phyloP scores from a whole-genome alignment of 2,113 vertebrate genomes.

The Telmatochromis sp. region DNA sequence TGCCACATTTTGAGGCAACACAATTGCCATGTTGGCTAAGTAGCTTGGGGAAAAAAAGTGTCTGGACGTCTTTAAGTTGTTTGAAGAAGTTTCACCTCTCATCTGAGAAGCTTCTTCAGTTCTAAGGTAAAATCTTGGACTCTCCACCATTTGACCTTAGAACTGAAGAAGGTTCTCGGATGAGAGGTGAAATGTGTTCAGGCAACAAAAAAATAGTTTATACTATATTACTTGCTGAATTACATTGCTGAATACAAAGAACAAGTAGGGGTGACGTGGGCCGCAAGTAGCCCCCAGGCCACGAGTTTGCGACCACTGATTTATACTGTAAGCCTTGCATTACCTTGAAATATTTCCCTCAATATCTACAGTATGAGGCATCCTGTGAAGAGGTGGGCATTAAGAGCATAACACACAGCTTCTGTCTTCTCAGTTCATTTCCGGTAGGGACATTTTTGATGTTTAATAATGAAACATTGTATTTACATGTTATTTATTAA shows the following conservation, averaged over 20 bases:
- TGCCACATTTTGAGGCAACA: not conserved
- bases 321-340: not conserved
- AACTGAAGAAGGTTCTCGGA: not conserved
- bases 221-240: not conserved
- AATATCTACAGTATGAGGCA: not conserved
- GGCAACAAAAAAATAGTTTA: not conserved
- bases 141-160: not conserved
- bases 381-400: not conserved
- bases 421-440: not conserved
- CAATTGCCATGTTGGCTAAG: not conserved
- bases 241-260: not conserved
- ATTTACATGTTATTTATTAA: not conserved
- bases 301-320: not conserved
- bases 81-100: not conserved
- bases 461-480: not conserved
- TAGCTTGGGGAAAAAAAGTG: rapidly evolving
- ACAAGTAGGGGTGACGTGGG: not conserved
- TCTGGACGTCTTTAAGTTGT: not conserved
- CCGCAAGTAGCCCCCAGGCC: not conserved
- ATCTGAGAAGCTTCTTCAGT: not conserved
- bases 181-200: not conserved
- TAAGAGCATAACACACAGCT: not conserved
- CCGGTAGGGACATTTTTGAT: not conserved
- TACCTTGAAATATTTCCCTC: not conserved
- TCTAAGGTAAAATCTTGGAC: not conserved